Percentiles rank a stretch among this genome's conserved stretches.
Evolutionary conservation across 2,113 vertebrate species (phyloP).

Genomic region (Hirundichthys speculiger): DNA sequence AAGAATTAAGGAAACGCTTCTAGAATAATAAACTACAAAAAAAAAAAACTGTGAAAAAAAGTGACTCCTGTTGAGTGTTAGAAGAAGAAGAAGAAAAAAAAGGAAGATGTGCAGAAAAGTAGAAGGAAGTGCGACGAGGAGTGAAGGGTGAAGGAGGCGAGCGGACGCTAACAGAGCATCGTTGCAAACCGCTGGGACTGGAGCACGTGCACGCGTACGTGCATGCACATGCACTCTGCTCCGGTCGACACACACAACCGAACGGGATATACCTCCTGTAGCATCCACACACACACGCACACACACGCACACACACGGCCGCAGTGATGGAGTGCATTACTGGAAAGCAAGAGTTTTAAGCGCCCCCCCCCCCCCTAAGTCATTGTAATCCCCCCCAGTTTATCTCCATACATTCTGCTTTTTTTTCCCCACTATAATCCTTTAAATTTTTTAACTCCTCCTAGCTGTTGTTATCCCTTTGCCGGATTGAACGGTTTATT

Average conservation of each 20-base stretch:
- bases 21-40: too few species aligned
- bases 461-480: slow-evolving; percentile 81
- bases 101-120: neutral
- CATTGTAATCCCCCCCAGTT: slow-evolving; percentile 85
- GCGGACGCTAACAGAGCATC: slow-evolving; percentile 74
- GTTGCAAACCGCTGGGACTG: slow-evolving; percentile 54
- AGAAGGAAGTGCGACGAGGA: slow-evolving; percentile 16
- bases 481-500: slow-evolving; percentile 77
- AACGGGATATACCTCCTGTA: slow-evolving; percentile 37
- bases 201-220: slow-evolving; percentile 58
- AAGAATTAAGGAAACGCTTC: too few species aligned
- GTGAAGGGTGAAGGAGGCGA: slow-evolving; percentile 33
- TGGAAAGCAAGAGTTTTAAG: slow-evolving; percentile 82
- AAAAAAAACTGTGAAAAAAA: slow-evolving; percentile 6
- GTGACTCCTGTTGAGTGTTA: slow-evolving; percentile 10
- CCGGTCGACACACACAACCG: slow-evolving; percentile 4
- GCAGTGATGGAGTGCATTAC: slow-evolving; percentile 81
- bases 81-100: slow-evolving; percentile 10
- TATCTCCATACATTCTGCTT: slow-evolving; percentile 84
- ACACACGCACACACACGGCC: slow-evolving; percentile 27
- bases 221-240: slow-evolving; percentile 27
- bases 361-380: slow-evolving; percentile 80
- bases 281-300: slow-evolving; percentile 21
- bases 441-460: slow-evolving; percentile 82
- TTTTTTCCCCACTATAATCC: slow-evolving; percentile 77